Base-by-base conservation (phyloP, 2,888 invertebrate species). In the Drosophila demipolita region DNA sequence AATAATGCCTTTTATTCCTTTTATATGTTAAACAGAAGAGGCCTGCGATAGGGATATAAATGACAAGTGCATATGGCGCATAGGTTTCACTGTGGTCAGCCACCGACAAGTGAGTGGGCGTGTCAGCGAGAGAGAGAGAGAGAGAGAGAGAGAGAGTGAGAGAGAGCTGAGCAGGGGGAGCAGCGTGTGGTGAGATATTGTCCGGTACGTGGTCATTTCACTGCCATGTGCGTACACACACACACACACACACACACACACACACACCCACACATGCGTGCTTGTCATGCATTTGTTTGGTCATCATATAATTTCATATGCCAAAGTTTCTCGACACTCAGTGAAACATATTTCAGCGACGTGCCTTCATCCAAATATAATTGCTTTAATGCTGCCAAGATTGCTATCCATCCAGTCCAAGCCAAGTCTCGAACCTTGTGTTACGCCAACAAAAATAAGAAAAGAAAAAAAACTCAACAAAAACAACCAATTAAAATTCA, bases 251-350 rank as follows among this genome's bases (percentile, higher is more conserved):
- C 29, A 29, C 29, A 29, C 29, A 1, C 29, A 6, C 6, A 6
- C 29, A 29, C 29, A 29, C 29, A 6, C 6, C 5, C 6, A 29
- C 29, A 29, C 6, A 29, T 29, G 29, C 52, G 45, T 63, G 57
- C 58, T 60, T 61, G 61, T 55, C 48, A 49, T 50, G 58, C 50
- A 67, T 70, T 75, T 75, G 53, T 66, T 65, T 50, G 48, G 23
- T 29, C 15, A 17, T 33, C 23, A 42, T 69, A 82, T 76, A 76
- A 81, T 83, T 83, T 83, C 82, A 83, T 82, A 84, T 84, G 84
- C 73, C 70, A 78, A 78, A 80, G 63, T 83, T 75, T 82, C 78
- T 83, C 81, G 84, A 82, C 82, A 83, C 82, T 83, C 75, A 75
- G 78, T 72, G 83, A 73, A 80, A 71, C 80, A 83, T 75, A 83